A percentile compares a stretch with the other conserved stretches of the same genome.
These are phyloP conservation scores for Cyprinus carpio DNA, from an alignment of 2,113 vertebrate genomes.

Conservation along the genomic window DNA sequence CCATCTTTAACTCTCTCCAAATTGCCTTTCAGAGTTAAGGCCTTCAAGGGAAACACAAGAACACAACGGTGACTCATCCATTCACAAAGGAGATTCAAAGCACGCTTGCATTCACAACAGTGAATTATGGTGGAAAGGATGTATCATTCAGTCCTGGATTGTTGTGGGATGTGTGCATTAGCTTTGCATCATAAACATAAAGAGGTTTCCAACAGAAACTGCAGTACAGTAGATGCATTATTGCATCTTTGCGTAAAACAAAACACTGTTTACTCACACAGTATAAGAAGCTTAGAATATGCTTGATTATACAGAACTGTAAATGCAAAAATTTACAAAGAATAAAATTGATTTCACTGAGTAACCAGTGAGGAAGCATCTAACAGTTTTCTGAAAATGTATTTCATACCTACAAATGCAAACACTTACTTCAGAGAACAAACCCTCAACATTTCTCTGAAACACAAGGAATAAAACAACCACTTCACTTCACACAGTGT, in stretches of 20 bases:
- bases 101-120: slow-evolving; percentile 7
- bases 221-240: background rate
- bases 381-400: background rate
- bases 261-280: background rate
- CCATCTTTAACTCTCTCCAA: background rate
- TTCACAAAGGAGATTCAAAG: slow-evolving; percentile 22
- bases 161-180: background rate
- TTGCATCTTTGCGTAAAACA: background rate
- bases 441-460: background rate
- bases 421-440: background rate
- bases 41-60: background rate
- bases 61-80: background rate
- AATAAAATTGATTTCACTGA: background rate
- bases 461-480: background rate
- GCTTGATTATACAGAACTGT: background rate
- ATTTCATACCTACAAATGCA: background rate
- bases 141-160: background rate
- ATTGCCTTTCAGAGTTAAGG: background rate
- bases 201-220: background rate
- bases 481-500: background rate
- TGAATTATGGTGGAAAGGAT: slow-evolving; percentile 2
- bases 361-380: background rate
- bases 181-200: background rate
- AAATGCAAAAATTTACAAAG: background rate
- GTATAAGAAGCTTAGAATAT: slow-evolving; percentile 13